These are phyloP conservation scores for Pelvicachromis taeniatus DNA, from an alignment of 2,113 vertebrate genomes.

Conservation along the genomic window DNA sequence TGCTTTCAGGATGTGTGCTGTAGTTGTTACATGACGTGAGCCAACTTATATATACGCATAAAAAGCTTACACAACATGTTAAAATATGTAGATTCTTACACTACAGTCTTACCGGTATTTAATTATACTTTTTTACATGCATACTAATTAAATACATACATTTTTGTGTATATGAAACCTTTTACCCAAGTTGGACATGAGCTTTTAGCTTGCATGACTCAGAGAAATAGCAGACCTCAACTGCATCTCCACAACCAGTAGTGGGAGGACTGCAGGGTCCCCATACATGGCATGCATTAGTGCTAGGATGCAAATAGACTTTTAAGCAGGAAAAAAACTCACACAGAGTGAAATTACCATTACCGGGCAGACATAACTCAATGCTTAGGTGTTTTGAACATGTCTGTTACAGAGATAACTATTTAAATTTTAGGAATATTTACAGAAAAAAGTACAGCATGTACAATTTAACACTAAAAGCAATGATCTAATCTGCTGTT, in stretches of 20 bases:
- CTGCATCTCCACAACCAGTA: background rate
- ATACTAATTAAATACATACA: background rate
- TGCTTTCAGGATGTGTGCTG: background rate
- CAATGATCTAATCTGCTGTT: background rate
- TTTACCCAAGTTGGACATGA: background rate
- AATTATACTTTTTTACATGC: background rate
- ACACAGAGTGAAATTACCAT: background rate
- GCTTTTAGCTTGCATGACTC: background rate
- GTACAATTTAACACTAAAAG: background rate
- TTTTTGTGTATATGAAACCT: background rate
- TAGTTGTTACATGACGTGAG: background rate
- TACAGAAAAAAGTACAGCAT: background rate
- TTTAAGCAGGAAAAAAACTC: background rate
- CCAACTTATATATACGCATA: background rate
- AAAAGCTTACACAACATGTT: background rate
- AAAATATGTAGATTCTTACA: background rate
- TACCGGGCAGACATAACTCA: background rate
- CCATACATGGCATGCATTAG: background rate
- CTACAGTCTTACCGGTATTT: background rate
- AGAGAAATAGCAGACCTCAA: background rate
- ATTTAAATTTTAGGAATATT: background rate
- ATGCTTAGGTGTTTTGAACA: too few species aligned
- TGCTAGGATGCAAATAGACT: background rate
- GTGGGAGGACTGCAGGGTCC: background rate
- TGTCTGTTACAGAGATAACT: background rate